Conservation (phyloP, 2,888 invertebrate species). For the Stegophylla sp. region DNA sequence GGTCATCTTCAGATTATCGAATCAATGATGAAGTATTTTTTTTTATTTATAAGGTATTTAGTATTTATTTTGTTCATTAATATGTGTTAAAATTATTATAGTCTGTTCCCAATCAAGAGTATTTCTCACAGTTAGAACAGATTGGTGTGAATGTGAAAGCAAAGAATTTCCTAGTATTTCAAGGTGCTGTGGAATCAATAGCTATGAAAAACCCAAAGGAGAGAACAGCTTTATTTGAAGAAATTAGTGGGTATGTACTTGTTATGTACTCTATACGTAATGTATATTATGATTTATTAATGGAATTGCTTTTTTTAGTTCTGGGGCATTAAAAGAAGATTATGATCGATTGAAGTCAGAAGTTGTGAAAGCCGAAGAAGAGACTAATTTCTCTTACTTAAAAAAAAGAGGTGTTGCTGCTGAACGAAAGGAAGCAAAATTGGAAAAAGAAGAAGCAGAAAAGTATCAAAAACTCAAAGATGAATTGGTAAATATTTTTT, state of each 20-base stretch:
- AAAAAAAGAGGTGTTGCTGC: slow-evolving; percentile 98
- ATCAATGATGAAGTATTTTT: slow-evolving; percentile 85
- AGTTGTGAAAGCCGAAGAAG: slow-evolving; percentile 96
- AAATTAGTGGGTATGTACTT: slow-evolving; percentile 94
- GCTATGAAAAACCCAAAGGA: slow-evolving; percentile 99
- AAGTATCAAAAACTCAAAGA: slow-evolving; percentile 92
- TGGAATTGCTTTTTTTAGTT: slow-evolving; percentile 75
- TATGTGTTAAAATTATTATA: slow-evolving; percentile 65
- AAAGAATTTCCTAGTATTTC: slow-evolving; percentile 98
- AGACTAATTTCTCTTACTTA: slow-evolving; percentile 96
- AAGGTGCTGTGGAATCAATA: slow-evolving; percentile 98
- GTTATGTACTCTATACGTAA: too few relatives aligned
- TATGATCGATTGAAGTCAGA: slow-evolving; percentile 90
- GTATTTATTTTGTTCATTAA: too few relatives aligned
- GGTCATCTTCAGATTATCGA: slow-evolving; percentile 90
- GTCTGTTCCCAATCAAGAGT: slow-evolving; percentile 83
- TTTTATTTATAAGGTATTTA: too few relatives aligned
- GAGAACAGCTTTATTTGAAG: slow-evolving; percentile 94
- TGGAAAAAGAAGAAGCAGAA: slow-evolving; percentile 98
- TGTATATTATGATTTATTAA: too few relatives aligned
- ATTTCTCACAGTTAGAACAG: slow-evolving; percentile 86
- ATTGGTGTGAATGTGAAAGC: slow-evolving; percentile 98
- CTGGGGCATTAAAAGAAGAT: slow-evolving; percentile 91
- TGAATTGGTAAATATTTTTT: slow-evolving; percentile 75
- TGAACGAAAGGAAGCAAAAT: slow-evolving; percentile 95